Base-by-base conservation (phyloP, 2,888 invertebrate genomes). In the Nomada lathburiana region DNA sequence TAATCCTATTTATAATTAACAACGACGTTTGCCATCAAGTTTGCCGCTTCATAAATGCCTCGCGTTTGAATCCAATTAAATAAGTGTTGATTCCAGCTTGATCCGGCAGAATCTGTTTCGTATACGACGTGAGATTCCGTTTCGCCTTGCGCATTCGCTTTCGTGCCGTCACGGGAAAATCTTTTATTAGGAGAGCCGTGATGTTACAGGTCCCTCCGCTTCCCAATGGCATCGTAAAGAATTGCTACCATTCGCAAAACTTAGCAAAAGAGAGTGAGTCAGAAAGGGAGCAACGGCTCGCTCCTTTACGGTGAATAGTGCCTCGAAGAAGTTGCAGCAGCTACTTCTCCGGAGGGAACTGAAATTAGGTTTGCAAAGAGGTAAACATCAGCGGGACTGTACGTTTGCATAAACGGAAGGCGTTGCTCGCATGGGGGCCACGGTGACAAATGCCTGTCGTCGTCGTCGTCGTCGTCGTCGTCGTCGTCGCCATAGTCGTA, bases 351-450 rank as follows among this genome's bases (percentile, higher is more conserved):
- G 76, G 82, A 85, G 88, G 88, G 87, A 86, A 89, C 89, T 86
- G 83, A 92, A 93, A 93, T 93, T 92, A 93, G 92, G 91, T 93
- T 93, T 92, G 92, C 92, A 92, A 93, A 93, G 91, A 92, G 91
- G 93, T 92, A 92, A 92, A 92, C 92, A 92, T 91, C 90, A 90
- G 87, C 88, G 86, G 85, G 88, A 88, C 88, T 89, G 87, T 91
- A 89, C 86, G 91, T 92, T 92, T 92, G 91, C 90, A 92, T 91
- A 91, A 92, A 91, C 89, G 91, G 89, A 90, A 91, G 90, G 90
- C 90, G 91, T 91, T 89, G 89, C 89, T 90, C 86, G 88, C 87
- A 87, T 86, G 84, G 87, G 84, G 87, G 72, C 86, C 82, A 87
- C 89, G 82, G 91, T 92, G 92, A 92, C 91, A 92, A 92, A 92